Percentiles rank a stretch among this genome's conserved stretches.
These are phyloP conservation scores for Tamandua tetradactyla DNA, from an alignment of 2,797 vertebrate species.

Conservation along the genomic window DNA sequence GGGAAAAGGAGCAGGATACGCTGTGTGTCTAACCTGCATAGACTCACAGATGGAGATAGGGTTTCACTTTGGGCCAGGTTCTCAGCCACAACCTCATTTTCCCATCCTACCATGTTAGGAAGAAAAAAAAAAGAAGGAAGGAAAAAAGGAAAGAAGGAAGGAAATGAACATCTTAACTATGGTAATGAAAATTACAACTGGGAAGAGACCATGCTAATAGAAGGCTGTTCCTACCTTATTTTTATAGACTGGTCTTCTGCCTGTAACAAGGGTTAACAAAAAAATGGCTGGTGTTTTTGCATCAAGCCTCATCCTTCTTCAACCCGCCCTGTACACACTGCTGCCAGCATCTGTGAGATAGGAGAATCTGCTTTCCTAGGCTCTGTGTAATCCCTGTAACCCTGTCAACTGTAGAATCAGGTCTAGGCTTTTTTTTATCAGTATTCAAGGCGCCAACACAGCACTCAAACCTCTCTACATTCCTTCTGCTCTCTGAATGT, in stretches of 20 bases:
- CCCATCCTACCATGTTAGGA: not conserved
- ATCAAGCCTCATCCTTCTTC: rapidly evolving
- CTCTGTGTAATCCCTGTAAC: not conserved
- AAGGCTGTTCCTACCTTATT: not conserved
- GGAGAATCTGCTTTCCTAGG: not conserved
- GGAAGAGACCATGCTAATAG: rapidly evolving
- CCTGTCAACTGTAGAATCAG: not conserved
- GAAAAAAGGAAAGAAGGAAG: too few species aligned
- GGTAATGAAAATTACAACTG: not conserved
- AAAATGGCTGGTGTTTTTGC: not conserved
- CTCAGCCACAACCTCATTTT: not conserved
- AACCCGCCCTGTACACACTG: not conserved
- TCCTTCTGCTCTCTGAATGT: too few species aligned
- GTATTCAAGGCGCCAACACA: not conserved
- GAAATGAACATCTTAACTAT: not conserved
- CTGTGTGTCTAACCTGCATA: not conserved
- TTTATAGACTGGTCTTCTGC: not conserved
- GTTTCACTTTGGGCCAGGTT: not conserved
- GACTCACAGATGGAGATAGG: not conserved
- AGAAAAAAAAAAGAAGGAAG: not conserved
- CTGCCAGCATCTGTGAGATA: not conserved
- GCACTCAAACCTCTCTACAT: not conserved
- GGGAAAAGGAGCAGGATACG: not conserved
- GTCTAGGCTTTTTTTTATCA: rapidly evolving
- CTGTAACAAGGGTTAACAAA: not conserved